Base-by-base conservation (phyloP, 2,888 invertebrate genomes). In the Scotopteryx bipunctaria region DNA sequence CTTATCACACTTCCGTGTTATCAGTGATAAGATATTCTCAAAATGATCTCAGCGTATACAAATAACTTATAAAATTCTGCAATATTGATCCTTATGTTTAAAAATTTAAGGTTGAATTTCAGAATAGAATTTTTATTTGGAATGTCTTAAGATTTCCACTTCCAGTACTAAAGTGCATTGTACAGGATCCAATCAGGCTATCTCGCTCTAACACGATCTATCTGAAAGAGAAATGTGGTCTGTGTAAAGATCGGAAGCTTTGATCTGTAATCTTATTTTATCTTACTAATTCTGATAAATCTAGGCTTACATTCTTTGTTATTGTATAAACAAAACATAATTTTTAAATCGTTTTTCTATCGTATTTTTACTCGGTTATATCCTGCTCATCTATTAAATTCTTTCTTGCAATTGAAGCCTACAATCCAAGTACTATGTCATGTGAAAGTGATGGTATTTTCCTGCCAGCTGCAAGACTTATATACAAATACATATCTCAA, bases 371-470 rank as follows among this genome's bases (percentile, higher is more conserved):
- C n/a, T n/a, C n/a, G n/a, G n/a, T n/a, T n/a, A n/a, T n/a, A n/a
- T n/a, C n/a, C n/a, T n/a, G n/a, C n/a, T n/a, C n/a, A n/a, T n/a
- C n/a, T n/a, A n/a, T n/a, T n/a, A n/a, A n/a, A n/a, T n/a, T n/a
- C n/a, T 31, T 14, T 31, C 11, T 27, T 31, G 25, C 4, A 11
- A 27, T 5, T 9, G 9, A 11, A 1, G 27, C 9, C n/a, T n/a
- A 9, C 1, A 9, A n/a, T 19, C 1, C 1, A 19, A 19, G 9
- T n/a, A 21, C 19, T 35, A 86, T 87, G 87, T 58, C 84, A 2
- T 72, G 67, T 46, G 81, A 85, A n/a, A 85, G 81, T 66, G 83
- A 75, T 11, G 81, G 86, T 9, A 33, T 78, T 5, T 36, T 87
- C 31, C 49, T 84, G 46, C 72, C 80, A 0, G 29, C 75, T 6